A percentile compares a stretch with the other conserved stretches of the same genome.
phyloP scores from a whole-genome alignment of 2,888 invertebrate genomes.

The Eupithecia inturbata region DNA sequence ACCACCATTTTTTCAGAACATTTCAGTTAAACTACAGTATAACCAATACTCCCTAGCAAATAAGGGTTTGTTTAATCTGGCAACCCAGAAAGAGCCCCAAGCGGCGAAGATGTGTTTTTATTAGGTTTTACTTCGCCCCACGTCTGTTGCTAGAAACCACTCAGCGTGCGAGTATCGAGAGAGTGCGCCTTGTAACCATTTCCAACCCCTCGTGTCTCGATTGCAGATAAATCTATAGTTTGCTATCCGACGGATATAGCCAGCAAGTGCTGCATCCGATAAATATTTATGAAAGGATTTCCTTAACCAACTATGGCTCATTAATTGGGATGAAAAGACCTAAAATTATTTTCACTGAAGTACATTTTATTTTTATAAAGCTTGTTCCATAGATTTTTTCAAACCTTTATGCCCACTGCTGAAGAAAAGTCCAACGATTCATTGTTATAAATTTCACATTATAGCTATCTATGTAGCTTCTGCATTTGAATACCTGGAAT shows the following conservation, averaged over 20 bases:
- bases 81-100: slow-evolving; percentile 49
- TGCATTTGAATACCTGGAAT: not conserved
- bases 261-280: slow-evolving; percentile 42
- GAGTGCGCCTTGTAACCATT: slow-evolving; percentile 47
- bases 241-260: slow-evolving; percentile 48
- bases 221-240: slow-evolving; percentile 56
- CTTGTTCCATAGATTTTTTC: not conserved
- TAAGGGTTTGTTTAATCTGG: slow-evolving; percentile 32
- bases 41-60: slow-evolving; percentile 5
- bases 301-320: slow-evolving; percentile 40
- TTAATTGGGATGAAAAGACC: slow-evolving; percentile 26
- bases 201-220: slow-evolving; percentile 49
- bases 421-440: not conserved
- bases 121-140: slow-evolving; percentile 68
- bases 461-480: not conserved
- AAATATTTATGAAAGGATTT: slow-evolving; percentile 53
- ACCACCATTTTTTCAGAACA: not conserved
- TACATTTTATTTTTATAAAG: not conserved
- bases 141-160: slow-evolving; percentile 61
- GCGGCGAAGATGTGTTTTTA: slow-evolving; percentile 65
- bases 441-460: not conserved
- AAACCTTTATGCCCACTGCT: not conserved
- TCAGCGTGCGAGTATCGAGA: slow-evolving; percentile 54
- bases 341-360: not conserved
- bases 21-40: not conserved